Conservation (phyloP, 2,113 vertebrate genomes). For the Pterophyllum scalare region DNA sequence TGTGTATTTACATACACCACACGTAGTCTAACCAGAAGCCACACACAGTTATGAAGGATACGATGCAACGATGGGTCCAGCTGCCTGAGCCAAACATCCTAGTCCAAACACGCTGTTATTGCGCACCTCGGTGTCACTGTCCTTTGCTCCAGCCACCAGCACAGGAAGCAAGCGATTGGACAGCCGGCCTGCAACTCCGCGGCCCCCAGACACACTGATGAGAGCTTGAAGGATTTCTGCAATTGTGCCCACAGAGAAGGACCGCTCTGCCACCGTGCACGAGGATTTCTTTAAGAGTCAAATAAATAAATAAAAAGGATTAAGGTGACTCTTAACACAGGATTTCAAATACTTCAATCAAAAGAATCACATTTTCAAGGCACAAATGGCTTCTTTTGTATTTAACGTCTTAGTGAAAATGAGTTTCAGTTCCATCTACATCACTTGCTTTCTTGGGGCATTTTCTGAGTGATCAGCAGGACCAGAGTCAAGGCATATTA, state of each 20-base stretch:
- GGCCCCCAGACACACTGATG: slow-evolving; percentile 65
- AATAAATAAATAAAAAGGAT: background rate
- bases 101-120: slow-evolving; percentile 90
- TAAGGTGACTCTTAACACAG: background rate
- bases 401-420: background rate
- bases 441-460: too few relatives aligned
- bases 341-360: background rate
- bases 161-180: slow-evolving; percentile 84
- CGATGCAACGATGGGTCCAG: slow-evolving; percentile 80
- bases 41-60: slow-evolving; percentile 68
- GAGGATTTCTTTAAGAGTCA: slow-evolving; percentile 82
- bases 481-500: background rate
- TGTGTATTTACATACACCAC: background rate
- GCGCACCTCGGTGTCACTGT: slow-evolving; percentile 86
- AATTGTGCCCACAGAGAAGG: slow-evolving; percentile 87
- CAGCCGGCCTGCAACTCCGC: slow-evolving; percentile 76
- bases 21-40: background rate
- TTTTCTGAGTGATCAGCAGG: too few relatives aligned
- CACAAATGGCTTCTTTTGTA: background rate
- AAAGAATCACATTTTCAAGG: background rate
- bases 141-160: slow-evolving; percentile 79
- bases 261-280: slow-evolving; percentile 86
- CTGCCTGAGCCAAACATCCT: slow-evolving; percentile 86
- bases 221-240: slow-evolving; percentile 85
- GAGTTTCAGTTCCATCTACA: background rate